These are phyloP conservation scores for Achlya flavicornis DNA, from an alignment of 2,888 invertebrate species.

Conservation along the genomic window DNA sequence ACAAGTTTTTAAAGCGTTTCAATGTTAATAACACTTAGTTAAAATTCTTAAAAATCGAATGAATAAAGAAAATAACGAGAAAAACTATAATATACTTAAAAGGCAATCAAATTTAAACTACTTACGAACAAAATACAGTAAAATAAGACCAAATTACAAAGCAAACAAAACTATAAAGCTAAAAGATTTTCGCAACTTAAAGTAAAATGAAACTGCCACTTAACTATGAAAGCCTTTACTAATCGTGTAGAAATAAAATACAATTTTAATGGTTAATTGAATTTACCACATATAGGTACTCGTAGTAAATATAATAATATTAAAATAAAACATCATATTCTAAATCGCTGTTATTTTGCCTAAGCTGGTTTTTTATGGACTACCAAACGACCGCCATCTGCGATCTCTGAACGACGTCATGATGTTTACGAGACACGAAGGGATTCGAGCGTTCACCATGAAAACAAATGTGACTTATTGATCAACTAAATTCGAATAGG, in stretches of 20 bases:
- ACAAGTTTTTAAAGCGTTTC: no score
- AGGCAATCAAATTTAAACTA: no score
- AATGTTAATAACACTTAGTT: no score
- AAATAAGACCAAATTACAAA: not conserved
- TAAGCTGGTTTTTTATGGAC: not conserved
- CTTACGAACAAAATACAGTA: no score
- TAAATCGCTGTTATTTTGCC: not conserved
- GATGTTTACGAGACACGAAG: not conserved
- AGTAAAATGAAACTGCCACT: not conserved
- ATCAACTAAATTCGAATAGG: not conserved
- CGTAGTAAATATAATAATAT: no score
- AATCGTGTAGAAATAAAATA: not conserved
- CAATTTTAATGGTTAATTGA: no score
- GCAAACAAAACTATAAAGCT: constrained; percentile 11
- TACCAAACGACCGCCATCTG: not conserved
- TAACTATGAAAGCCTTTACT: not conserved
- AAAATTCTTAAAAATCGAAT: no score
- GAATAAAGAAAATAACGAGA: no score
- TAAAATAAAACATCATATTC: not conserved
- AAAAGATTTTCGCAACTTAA: constrained; percentile 2
- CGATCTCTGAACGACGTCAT: not conserved
- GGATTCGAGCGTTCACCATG: not conserved
- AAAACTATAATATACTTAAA: no score
- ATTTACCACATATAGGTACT: no score
- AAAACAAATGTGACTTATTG: not conserved